Evolutionary conservation across 2,888 invertebrate species (phyloP).

Genomic region (Trachelus iudaicus): DNA sequence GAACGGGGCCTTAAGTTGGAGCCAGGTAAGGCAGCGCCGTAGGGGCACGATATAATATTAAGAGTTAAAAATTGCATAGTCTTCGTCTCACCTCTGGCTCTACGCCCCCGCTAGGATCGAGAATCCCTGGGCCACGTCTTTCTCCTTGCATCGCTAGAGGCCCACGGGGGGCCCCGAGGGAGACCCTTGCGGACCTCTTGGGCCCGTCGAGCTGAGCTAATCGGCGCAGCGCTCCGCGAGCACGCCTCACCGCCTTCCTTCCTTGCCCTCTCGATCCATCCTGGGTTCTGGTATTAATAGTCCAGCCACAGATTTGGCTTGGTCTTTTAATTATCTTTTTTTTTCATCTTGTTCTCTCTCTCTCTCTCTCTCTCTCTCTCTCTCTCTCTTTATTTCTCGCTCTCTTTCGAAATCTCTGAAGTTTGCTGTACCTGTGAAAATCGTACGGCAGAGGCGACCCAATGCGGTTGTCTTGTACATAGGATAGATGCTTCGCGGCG

Average conservation of each 20-base stretch:
- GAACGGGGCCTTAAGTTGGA: not conserved
- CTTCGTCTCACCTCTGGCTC: slow-evolving; percentile 26
- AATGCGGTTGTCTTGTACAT: not conserved
- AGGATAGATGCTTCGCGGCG: not conserved
- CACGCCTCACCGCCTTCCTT: slow-evolving; percentile 42
- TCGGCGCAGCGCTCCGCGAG: slow-evolving; percentile 47
- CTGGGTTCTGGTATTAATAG: slow-evolving; percentile 39
- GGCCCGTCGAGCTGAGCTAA: slow-evolving; percentile 45
- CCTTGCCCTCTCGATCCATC: not conserved
- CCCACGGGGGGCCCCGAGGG: slow-evolving; percentile 23
- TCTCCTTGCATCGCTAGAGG: not conserved
- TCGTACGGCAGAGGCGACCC: not conserved
- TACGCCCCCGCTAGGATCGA: slow-evolving; percentile 28
- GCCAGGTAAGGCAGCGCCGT: not conserved
- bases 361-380: not conserved
- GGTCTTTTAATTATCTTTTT: slow-evolving; percentile 7
- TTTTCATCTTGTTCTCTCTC: not conserved
- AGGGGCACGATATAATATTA: slow-evolving; percentile 26
- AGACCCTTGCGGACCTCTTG: slow-evolving; percentile 22
- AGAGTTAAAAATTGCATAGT: slow-evolving; percentile 40
- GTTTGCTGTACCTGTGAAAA: not conserved
- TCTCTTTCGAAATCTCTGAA: not conserved
- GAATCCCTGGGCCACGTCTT: slow-evolving; percentile 10
- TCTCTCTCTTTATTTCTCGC: not conserved
- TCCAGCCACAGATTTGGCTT: slow-evolving; percentile 17